Evolutionary conservation across 2,797 vertebrate species (phyloP).

Genomic region (Acrossocheilus fasciatus): DNA sequence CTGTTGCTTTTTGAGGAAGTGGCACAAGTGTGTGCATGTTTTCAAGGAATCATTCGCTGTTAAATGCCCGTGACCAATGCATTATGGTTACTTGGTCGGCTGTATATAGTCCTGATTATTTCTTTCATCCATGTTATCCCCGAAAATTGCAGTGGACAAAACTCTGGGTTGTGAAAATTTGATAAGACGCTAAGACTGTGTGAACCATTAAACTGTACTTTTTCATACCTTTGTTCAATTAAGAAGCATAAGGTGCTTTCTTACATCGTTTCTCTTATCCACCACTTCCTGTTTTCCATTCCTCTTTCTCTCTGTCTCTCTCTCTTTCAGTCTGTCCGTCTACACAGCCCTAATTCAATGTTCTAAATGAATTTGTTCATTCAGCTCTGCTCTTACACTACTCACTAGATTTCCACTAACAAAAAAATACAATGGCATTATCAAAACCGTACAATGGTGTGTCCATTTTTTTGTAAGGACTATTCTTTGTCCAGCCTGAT

Average conservation of each 20-base stretch:
- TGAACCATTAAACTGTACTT: neutral
- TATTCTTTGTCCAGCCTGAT: neutral
- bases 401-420: neutral
- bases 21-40: neutral
- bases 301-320: neutral
- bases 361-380: neutral
- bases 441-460: neutral
- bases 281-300: conserved; percentile 57
- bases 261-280: conserved; percentile 44
- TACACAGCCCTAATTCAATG: neutral
- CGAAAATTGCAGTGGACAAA: neutral
- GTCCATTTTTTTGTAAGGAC: neutral
- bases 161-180: neutral
- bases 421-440: neutral
- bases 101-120: neutral
- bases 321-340: neutral
- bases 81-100: neutral
- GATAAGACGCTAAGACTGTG: neutral
- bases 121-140: neutral
- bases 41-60: neutral
- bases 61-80: neutral
- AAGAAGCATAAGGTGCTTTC: neutral
- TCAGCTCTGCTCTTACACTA: neutral
- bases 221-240: neutral
- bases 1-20: neutral